A percentile compares a stretch with the other conserved stretches of the same genome.
phyloP scores from a whole-genome alignment of 2,888 invertebrate genomes.

The Mayetiola destructor region DNA sequence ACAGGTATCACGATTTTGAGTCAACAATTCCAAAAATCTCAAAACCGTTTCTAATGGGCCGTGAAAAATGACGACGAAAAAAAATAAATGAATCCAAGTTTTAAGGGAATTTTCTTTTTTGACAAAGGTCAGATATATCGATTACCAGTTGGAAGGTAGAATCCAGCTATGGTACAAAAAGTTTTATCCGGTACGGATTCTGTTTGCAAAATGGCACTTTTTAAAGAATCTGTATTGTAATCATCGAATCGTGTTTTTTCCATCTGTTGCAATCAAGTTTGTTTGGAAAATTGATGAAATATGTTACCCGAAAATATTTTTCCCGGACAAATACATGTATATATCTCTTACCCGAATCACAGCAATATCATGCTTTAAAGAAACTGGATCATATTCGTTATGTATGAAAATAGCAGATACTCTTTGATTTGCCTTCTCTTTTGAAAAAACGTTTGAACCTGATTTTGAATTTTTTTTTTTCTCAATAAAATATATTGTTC shows the following conservation, averaged over 20 bases:
- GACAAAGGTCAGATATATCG: not conserved
- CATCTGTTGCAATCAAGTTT: not conserved
- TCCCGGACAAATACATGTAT: not conserved
- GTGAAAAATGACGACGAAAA: not conserved
- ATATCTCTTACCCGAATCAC: conserved; percentile 16
- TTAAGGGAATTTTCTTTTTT: not conserved
- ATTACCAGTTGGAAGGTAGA: conserved; percentile 12
- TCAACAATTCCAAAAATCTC: not conserved
- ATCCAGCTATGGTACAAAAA: conserved; percentile 17
- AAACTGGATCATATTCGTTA: conserved; percentile 16
- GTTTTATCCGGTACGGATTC: conserved; percentile 15
- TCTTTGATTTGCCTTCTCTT: too few relatives aligned
- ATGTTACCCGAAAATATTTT: not conserved
- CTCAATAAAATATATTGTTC: too few relatives aligned
- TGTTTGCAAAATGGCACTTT: conserved; percentile 13
- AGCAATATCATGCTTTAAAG: conserved; percentile 18
- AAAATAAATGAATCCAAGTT: not conserved
- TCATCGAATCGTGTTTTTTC: too few relatives aligned
- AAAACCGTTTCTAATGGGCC: not conserved
- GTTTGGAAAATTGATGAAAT: not conserved
- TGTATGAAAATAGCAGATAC: conserved; percentile 17
- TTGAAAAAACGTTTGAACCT: too few relatives aligned
- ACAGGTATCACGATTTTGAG: conserved; percentile 15
- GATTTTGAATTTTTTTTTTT: too few relatives aligned
- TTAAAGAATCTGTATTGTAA: conserved; percentile 9